Evolutionary conservation across 2,888 invertebrate species (phyloP).

Genomic region (Pseudolycoriella hygida): DNA sequence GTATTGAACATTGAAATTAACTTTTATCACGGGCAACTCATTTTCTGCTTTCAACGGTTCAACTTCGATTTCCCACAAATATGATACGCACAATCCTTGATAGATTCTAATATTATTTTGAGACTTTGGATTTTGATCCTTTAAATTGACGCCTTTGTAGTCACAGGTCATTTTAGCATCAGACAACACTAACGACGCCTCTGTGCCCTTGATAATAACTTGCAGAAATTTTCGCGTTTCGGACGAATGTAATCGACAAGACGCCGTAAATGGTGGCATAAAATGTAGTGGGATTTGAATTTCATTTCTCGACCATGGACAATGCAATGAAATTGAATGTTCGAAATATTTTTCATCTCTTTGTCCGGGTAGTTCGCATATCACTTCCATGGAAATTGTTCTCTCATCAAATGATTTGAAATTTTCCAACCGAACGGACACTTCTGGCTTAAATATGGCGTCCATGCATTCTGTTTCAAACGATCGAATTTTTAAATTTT

Average conservation of each 20-base stretch:
- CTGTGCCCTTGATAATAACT: constrained; percentile 46
- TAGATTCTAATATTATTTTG: constrained; percentile 46
- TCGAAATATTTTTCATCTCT: constrained; percentile 51
- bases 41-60: constrained; percentile 40
- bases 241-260: constrained; percentile 69
- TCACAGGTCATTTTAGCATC: constrained; percentile 38
- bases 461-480: constrained; percentile 12
- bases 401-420: constrained; percentile 48
- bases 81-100: constrained; percentile 57
- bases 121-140: constrained; percentile 46
- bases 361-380: constrained; percentile 57
- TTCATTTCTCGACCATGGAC: constrained; percentile 61
- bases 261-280: constrained; percentile 62
- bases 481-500: constrained; percentile 26
- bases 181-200: constrained; percentile 31
- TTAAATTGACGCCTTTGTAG: constrained; percentile 39
- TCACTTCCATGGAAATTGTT: constrained; percentile 42
- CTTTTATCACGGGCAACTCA: constrained; percentile 39
- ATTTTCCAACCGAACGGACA: constrained; percentile 37
- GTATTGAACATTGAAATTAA: constrained; percentile 45
- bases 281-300: constrained; percentile 62
- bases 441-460: constrained; percentile 29
- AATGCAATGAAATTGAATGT: constrained; percentile 59
- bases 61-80: constrained; percentile 65
- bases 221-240: constrained; percentile 73